These are phyloP conservation scores for Recurvirostra avosetta DNA, from an alignment of 2,113 vertebrate species.

Conservation along the genomic window DNA sequence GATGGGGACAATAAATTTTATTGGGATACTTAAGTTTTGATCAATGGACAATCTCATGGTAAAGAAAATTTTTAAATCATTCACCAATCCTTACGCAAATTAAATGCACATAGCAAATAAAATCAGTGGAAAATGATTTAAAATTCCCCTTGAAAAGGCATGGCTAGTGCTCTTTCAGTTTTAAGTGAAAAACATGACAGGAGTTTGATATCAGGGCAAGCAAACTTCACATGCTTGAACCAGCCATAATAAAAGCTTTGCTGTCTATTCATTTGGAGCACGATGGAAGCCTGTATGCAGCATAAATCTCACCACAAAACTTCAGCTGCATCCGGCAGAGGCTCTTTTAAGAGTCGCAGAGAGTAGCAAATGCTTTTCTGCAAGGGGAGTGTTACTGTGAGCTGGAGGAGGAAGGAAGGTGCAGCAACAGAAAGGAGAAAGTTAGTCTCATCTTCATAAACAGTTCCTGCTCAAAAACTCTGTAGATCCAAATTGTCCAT, in stretches of 20 bases:
- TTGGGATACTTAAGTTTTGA: background rate
- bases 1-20: too few relatives aligned
- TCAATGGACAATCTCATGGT: background rate
- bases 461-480: background rate
- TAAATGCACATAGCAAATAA: background rate
- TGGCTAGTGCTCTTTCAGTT: background rate
- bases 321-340: background rate
- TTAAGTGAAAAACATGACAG: background rate
- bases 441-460: background rate
- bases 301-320: background rate
- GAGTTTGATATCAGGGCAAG: background rate
- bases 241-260: background rate
- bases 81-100: background rate
- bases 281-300: background rate
- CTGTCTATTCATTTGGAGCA: background rate
- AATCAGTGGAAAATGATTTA: background rate
- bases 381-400: background rate
- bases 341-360: background rate
- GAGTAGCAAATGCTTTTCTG: background rate
- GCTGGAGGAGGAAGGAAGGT: background rate
- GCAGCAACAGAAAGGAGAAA: background rate
- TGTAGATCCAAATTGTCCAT: background rate
- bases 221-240: background rate
- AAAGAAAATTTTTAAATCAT: background rate
- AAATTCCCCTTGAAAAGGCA: background rate